Evolutionary conservation across 2,113 vertebrate species (phyloP), one percentile per base, ranked within the genome.

Genomic region (Esox niger): DNA sequence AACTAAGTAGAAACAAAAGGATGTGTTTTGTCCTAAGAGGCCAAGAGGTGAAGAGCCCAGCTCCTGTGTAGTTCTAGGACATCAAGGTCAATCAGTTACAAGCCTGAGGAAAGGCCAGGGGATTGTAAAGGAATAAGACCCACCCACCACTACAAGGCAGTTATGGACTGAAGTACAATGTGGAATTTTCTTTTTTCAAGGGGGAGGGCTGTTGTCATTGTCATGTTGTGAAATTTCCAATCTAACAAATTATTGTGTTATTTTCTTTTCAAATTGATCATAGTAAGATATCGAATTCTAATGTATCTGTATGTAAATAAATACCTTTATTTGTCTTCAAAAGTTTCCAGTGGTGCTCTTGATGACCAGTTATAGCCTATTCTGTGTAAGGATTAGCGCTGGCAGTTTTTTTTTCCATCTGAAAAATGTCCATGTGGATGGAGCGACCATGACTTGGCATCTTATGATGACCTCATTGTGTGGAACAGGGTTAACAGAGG

Each of bases 271-370:
- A 31, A 65, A 21, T 49, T 67, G 59, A 8, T n/a, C n/a, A n/a
- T 67, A 69, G 55, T 62, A 64, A 54, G 58, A n/a, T n/a, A n/a
- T 26, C 27, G 15, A 70, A 31, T 11, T 74, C 59, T 78, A 57
- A n/a, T 71, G 65, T 79, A 66, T 78, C 67, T 81, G 69, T 68
- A 75, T 89, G 87, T 87, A 85, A 84, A 87, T 85, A 78, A 73
- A 33, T 30, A 74, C 33, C n/a, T 38, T 29, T 62, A 31, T 79
- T 31, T 35, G 38, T 38, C 38, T 3, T 64, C n/a, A 23, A 62
- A 54, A n/a, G 17, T 62, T 68, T 54, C 46, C 2, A 67, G 15
- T 33, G 66, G 66, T 80, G 71, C 73, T 64, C 23, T 52, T 23
- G 47, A 52, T 52, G 47, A 52, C 47, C 38, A 43, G 15, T 43